Evolutionary conservation across 2,113 vertebrate genomes (phyloP), one percentile per base, ranked within the genome.

Genomic region (Embiotoca jacksoni): DNA sequence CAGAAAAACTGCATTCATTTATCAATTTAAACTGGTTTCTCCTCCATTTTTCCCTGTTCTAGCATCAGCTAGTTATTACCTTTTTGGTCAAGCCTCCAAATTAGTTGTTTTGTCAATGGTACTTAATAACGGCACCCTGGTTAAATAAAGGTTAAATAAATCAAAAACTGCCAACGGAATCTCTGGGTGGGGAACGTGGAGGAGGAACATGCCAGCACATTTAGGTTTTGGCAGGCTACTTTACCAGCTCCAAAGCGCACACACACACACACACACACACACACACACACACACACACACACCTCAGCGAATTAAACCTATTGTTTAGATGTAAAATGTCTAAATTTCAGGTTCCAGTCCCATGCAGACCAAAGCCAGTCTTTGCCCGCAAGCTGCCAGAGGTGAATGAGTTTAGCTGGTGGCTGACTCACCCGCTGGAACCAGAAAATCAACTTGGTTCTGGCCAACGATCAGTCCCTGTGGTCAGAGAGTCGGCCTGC

Each of bases 321-420:
- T 84, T 86, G 76, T 89, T 87, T 59, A 61, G 50, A 86, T 75
- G 68, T 74, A 66, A 86, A 85, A 78, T 78, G 67, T 81, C 70
- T 60, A 62, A 68, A 87, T 81, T 83, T 60, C 75, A 80, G 36
- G 70, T 74, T 77, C 8, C 65, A 50, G 37, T 61, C 60, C 59
- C 54, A 23, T 23, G 23, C 44, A 41, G n/a, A 31, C 46, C n/a
- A 49, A 66, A 71, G 66, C 59, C 71, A 8, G 30, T 56, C 16
- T 31, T 63, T 69, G 57, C 75, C 70, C 61, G 30, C 66, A 72
- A 33, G n/a, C 72, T 33, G 64, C 9, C 54, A 69, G 82, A 80
- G 87, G 75, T 87, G 84, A 91, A 79, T 55, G 82, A 65, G 82
- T 92, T 91, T 81, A 80, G 78, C 46, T 72, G 72, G 68, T 84